A percentile compares a stretch with the other conserved stretches of the same genome.
Evolutionary conservation across 2,888 invertebrate genomes (phyloP).

Genomic region (Callosobruchus maculatus): DNA sequence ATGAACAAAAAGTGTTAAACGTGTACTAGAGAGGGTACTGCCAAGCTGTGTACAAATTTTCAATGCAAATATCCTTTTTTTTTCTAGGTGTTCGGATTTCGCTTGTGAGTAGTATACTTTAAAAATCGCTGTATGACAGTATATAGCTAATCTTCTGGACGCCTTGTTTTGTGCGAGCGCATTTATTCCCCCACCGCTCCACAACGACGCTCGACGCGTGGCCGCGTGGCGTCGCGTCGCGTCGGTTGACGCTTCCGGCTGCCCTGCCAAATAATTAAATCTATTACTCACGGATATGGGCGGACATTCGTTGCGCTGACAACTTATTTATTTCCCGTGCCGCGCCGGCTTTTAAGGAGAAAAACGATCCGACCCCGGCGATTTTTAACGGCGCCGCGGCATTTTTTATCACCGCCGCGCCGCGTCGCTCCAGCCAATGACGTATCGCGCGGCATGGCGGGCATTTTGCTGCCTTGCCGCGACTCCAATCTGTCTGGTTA

Average conservation of each 20-base stretch:
- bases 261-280: constrained; percentile 32
- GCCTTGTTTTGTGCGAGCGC: not conserved
- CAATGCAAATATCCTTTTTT: too few species aligned
- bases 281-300: constrained; percentile 22
- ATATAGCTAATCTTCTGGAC: too few species aligned
- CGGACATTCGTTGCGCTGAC: not conserved
- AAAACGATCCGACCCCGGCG: not conserved
- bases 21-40: too few species aligned
- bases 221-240: not conserved
- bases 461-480: not conserved
- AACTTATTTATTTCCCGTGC: not conserved
- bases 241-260: constrained; percentile 3
- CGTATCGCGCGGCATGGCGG: not conserved
- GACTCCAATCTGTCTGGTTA: not conserved
- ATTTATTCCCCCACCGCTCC: not conserved
- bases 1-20: too few species aligned
- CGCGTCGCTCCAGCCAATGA: not conserved
- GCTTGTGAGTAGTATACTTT: too few species aligned
- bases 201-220: not conserved
- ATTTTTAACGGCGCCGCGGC: not conserved
- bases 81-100: too few species aligned
- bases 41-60: too few species aligned
- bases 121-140: too few species aligned
- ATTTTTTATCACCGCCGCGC: not conserved
- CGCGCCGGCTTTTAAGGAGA: not conserved